These are phyloP conservation scores for Orcinus orca DNA, from an alignment of 2,113 vertebrate species.

Conservation along the genomic window DNA sequence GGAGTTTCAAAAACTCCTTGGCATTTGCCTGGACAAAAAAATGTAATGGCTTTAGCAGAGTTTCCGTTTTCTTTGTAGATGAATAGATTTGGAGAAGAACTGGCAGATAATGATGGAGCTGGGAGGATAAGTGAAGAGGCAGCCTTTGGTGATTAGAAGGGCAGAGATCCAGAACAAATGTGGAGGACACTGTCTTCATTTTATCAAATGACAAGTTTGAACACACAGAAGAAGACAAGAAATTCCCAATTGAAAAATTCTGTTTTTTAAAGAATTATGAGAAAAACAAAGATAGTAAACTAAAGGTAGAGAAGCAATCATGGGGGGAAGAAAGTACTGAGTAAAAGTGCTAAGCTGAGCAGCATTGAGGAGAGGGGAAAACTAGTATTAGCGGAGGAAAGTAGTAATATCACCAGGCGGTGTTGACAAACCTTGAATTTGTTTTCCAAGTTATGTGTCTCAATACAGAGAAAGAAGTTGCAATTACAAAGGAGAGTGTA, in stretches of 20 bases:
- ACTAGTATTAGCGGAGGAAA: neutral
- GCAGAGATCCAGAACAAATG: neutral
- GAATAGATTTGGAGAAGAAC: neutral
- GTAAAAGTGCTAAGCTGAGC: neutral
- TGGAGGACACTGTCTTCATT: neutral
- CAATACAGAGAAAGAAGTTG: neutral
- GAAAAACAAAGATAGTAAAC: neutral
- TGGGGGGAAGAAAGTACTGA: neutral
- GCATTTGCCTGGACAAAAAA: constrained; percentile 61
- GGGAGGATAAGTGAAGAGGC: neutral
- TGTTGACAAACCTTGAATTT: neutral
- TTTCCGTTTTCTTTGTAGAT: neutral
- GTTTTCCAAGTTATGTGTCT: neutral
- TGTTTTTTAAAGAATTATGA: neutral
- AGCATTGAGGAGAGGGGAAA: neutral
- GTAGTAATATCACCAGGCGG: neutral
- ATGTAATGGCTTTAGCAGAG: neutral
- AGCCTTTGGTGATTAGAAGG: neutral
- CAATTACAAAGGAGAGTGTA: fast-evolving
- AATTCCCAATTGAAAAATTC: neutral
- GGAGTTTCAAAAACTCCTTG: constrained; percentile 50
- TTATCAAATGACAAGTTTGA: neutral
- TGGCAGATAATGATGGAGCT: neutral
- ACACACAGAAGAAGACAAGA: neutral
- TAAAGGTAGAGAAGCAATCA: neutral